A percentile compares a stretch with the other conserved stretches of the same genome.
phyloP scores from a whole-genome alignment of 2,888 invertebrate genomes.

The Cerceris rybyensis region DNA sequence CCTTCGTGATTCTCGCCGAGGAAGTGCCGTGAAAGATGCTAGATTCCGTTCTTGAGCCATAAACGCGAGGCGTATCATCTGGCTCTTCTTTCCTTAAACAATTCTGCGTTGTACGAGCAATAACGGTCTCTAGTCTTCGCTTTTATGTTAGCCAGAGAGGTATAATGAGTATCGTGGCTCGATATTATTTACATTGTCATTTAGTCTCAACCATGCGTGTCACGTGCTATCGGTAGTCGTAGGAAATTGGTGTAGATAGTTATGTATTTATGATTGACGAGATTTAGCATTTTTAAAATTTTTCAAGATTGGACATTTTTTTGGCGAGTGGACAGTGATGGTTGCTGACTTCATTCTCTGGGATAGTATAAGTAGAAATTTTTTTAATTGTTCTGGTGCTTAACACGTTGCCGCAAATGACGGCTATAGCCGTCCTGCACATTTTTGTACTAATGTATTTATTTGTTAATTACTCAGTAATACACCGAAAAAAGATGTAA shows the following conservation, averaged over 20 bases:
- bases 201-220: constrained; percentile 44
- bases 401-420: too few species aligned
- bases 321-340: too few species aligned
- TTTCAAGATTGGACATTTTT: too few species aligned
- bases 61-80: constrained; percentile 50
- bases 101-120: constrained; percentile 34
- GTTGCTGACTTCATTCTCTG: too few species aligned
- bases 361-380: too few species aligned
- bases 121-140: constrained; percentile 30
- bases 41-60: constrained; percentile 32
- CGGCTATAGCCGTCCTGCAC: too few species aligned
- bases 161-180: constrained; percentile 46
- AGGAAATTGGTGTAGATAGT: neutral
- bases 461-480: too few species aligned
- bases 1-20: constrained; percentile 38
- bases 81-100: constrained; percentile 27
- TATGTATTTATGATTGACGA: too few species aligned
- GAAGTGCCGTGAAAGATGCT: constrained; percentile 34
- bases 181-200: constrained; percentile 55
- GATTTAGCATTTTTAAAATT: neutral
- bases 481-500: too few species aligned
- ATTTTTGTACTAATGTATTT: too few species aligned
- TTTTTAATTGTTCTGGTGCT: too few species aligned
- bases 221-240: constrained; percentile 14
- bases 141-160: constrained; percentile 14